Evolutionary conservation across 2,797 vertebrate species (phyloP), one percentile per base, ranked within the genome.

Genomic region (Mionectes olivaceus): DNA sequence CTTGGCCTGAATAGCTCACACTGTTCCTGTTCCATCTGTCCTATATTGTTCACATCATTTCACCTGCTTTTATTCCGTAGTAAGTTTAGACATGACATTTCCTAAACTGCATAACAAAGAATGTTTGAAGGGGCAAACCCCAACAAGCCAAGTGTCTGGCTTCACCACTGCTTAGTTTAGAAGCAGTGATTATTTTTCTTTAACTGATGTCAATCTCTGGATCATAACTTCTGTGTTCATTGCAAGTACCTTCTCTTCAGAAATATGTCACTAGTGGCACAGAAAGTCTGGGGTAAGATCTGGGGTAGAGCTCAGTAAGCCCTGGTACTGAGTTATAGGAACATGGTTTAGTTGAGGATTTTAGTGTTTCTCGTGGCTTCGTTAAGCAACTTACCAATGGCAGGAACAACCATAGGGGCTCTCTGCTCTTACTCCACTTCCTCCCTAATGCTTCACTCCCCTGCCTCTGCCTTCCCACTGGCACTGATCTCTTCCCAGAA

Each of bases 1-100:
- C 78, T 92, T 92, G 88, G 81, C 93, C 93, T 87, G 49, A 84
- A 85, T 87, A 89, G 55, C 64, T 95, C 24, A 22, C 37, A n/a
- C 68, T 35, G 11, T 24, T n/a, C 52, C 79, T 60, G 32, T 52
- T 68, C 49, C 44, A 39, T 14, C 60, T 25, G 47, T 27, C 35
- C 32, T 28, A 16, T 73, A 18, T 19, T 4, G 4, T 57, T 57
- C 1, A 1, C 57, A 13, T 50, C 2, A 14, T 52, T 83, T 76
- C 41, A 55, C 17, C 41, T 57, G n/a, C 15, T 59, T 68, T 77
- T 82, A 53, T 44, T 7, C 28, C 32, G 22, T 28, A 32, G 0
- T 19, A 69, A 19, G 6, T 53, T 52, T 47, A 19, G 41, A 71
- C 0, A 2, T 21, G 27, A 30, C 22, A 22, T 41, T 78, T 71